Evolutionary conservation across 2,888 invertebrate species (phyloP), one percentile per base, ranked within the genome.

Genomic region (Meteorus cinctellus): DNA sequence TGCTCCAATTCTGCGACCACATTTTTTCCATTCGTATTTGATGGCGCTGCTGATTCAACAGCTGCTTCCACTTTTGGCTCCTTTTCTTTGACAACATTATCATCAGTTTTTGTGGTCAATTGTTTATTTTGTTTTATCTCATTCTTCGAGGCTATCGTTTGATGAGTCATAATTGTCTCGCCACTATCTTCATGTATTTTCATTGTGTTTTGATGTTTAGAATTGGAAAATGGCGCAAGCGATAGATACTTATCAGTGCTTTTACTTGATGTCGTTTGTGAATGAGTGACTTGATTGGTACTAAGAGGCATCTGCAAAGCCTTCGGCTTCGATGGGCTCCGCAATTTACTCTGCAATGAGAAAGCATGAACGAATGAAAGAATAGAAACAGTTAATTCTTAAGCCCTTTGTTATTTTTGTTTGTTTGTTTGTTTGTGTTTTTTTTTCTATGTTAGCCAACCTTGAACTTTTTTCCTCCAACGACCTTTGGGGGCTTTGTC

Each of bases 341-440:
- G 79, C 51, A 83, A 78, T 80, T 85, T 86, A 70, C 75, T 84
- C 86, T 86, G 78, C 27, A 82, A 84, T 72, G 81, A n/a, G 36
- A 59, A 74, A 62, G 2, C 41, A 12, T 41, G 24, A 27, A 27
- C 19, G 59, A 45, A 59, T 1, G 41, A 14, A 65, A 12, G 59
- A 51, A 72, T 73, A 59, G 12, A 73, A 65, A 48, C 75, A 19
- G 19, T 10, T 27, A 24, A 24, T 24, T 24, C 24, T 24, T 24
- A 24, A 24, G 24, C 24, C 24, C 24, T 24, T 24, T 24, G 24
- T 24, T 24, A 24, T 24, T 24, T 1, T 24, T 24, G 0, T 24
- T 24, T 24, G 24, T 24, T 24, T 24, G 1, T 24, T 24, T 24
- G 1, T 29, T 29, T 29, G 3, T 51, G 31, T 51, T 29, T 48